Evolutionary conservation across 2,113 vertebrate genomes (phyloP).

Genomic region (Ceyx cyanopectus): DNA sequence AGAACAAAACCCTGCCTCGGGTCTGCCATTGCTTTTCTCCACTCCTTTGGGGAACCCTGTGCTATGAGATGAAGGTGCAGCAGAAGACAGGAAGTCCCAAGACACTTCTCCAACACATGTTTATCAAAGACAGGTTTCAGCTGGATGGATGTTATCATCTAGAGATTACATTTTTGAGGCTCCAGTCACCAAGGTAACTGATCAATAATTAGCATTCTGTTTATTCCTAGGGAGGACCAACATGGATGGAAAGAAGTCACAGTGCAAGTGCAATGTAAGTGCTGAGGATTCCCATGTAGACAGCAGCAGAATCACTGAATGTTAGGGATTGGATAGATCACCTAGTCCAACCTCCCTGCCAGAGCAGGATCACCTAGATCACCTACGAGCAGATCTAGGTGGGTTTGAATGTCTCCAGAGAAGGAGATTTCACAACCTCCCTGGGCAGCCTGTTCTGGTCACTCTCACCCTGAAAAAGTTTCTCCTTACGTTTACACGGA

Average conservation of each 20-base stretch:
- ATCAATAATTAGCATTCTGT: not conserved
- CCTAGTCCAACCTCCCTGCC: too few species aligned
- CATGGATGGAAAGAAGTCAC: not conserved
- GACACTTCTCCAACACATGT: not conserved
- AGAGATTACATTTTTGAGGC: not conserved
- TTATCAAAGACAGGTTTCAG: not conserved
- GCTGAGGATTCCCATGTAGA: not conserved
- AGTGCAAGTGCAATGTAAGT: not conserved
- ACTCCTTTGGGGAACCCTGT: not conserved
- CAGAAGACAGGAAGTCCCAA: not conserved
- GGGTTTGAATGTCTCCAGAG: too few species aligned
- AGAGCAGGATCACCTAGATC: too few species aligned
- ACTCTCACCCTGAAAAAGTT: too few species aligned
- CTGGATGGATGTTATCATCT: not conserved
- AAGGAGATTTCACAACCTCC: too few species aligned
- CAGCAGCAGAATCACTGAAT: not conserved
- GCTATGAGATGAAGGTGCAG: not conserved
- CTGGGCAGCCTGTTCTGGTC: too few species aligned
- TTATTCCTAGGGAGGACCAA: not conserved
- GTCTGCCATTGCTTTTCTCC: not conserved
- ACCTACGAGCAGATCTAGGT: too few species aligned
- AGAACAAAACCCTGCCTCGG: slow-evolving; percentile 1
- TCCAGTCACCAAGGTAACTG: not conserved
- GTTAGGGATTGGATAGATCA: too few species aligned
- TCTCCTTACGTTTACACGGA: too few species aligned